Base-by-base conservation (phyloP, 2,113 vertebrate genomes). In the Hirundichthys speculiger region DNA sequence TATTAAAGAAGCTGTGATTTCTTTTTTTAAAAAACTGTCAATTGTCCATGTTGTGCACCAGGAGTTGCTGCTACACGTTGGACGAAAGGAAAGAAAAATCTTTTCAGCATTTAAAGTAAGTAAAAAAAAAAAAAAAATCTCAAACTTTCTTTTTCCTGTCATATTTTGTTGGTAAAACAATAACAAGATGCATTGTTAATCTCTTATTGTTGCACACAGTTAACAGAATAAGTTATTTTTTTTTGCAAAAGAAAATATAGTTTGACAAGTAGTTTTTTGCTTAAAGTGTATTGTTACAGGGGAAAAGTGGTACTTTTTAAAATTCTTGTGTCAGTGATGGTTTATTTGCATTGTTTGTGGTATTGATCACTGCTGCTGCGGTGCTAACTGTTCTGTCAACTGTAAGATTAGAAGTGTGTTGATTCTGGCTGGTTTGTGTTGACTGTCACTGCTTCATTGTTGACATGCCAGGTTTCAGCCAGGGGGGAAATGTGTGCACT, bases 381-480 rank as follows among this genome's bases (percentile, higher is more conserved):
- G 54, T 56, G 54, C 56, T 64, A 27, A 62, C 54, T 49, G 34
- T 47, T 72, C 59, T 75, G 68, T 88, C 87, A 86, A 80, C 66
- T 5, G 25, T 75, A 58, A 66, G 52, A 55, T 68, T 41, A 34
- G 60, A 71, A 42, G 30, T 55, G 48, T 77, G 68, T 91, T 90
- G 65, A 84, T 69, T 84, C 70, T 67, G 61, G 50, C 69, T 73
- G 60, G 56, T 40, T 73, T 79, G 50, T 86, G 86, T 91, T 91
- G 82, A 92, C 83, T 43, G 47, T 84, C 69, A 41, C 64, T 48
- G 34, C 60, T n/a, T 72, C 71, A 56, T 14, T 88, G 80, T 89
- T 90, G 84, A 91, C 86, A 49, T 84, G 84, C 53, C 77, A 76
- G 85, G 77, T 79, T 74, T 55, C 60, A 72, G 55, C 60, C 61